Percentiles rank a stretch among this genome's conserved stretches.
Conservation (phyloP, 1,140 invertebrate genomes). For the Dreissena rostriformis region DNA sequence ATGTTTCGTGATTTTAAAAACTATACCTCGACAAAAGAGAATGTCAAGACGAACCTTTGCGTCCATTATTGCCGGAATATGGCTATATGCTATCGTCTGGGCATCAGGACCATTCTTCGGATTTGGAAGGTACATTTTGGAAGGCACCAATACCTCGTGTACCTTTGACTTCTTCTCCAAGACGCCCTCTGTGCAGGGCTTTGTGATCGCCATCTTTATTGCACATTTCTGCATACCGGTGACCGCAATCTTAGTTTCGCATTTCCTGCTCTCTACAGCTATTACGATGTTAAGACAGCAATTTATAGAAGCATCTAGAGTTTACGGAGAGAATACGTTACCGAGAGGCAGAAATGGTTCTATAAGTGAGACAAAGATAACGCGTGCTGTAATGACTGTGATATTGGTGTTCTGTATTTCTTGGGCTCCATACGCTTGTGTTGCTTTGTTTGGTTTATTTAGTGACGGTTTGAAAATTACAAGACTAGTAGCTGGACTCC, state of each 20-base stretch:
- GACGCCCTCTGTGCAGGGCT: neutral
- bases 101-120: conserved; percentile 4
- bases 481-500: conserved; percentile 9
- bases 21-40: conserved; percentile 1
- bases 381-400: conserved; percentile 8
- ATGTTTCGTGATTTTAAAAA: conserved; percentile 3
- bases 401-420: conserved; percentile 12
- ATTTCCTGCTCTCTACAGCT: conserved; percentile 7
- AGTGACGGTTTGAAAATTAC: neutral
- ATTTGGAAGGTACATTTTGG: conserved; percentile 29
- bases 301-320: conserved; percentile 7
- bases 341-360: neutral
- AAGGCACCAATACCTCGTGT: conserved; percentile 30
- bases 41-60: conserved; percentile 2
- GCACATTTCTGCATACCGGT: conserved; percentile 25
- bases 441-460: conserved; percentile 12
- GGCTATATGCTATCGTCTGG: conserved; percentile 15
- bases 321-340: conserved; percentile 1
- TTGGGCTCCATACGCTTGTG: conserved; percentile 20
- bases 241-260: neutral
- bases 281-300: neutral
- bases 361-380: conserved; percentile 1
- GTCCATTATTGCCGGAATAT: neutral
- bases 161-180: conserved; percentile 28
- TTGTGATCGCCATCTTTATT: conserved; percentile 22